Evolutionary conservation across 1,140 invertebrate species (phyloP).

Genomic region (Brachionus asplanchnoidis): DNA sequence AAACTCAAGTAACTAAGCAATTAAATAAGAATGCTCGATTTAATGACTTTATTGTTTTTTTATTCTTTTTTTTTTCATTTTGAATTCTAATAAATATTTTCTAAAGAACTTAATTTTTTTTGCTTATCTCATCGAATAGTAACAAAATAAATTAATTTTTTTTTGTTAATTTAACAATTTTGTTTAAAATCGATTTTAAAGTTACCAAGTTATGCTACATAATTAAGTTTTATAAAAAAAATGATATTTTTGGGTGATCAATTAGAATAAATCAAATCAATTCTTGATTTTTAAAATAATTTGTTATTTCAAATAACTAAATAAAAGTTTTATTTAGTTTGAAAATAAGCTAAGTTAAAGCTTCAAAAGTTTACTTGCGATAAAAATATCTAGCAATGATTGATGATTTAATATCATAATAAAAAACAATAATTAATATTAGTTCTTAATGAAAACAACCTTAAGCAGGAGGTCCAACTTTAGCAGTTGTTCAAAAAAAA

Average conservation of each 20-base stretch:
- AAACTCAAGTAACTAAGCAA: neutral
- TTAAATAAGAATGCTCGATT: neutral
- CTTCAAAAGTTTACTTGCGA: neutral
- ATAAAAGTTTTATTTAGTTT: neutral
- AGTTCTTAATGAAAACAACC: neutral
- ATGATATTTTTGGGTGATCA: no score
- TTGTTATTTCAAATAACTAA: no score
- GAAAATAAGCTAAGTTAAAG: neutral
- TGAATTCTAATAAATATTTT: no score
- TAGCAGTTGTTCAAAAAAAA: neutral
- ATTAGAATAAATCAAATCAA: neutral
- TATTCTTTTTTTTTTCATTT: no score
- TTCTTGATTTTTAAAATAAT: neutral
- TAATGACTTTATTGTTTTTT: neutral
- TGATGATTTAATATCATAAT: neutral
- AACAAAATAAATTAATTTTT: no score
- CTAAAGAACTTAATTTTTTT: no score
- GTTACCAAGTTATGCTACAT: no score
- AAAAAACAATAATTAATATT: neutral
- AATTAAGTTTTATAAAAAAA: no score
- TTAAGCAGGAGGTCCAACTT: neutral
- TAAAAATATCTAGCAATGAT: neutral
- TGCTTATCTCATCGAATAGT: no score
- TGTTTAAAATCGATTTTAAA: no score
- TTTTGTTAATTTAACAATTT: no score